Evolutionary conservation across 1,140 invertebrate genomes (phyloP).

Genomic region (Scaptomyza montana): DNA sequence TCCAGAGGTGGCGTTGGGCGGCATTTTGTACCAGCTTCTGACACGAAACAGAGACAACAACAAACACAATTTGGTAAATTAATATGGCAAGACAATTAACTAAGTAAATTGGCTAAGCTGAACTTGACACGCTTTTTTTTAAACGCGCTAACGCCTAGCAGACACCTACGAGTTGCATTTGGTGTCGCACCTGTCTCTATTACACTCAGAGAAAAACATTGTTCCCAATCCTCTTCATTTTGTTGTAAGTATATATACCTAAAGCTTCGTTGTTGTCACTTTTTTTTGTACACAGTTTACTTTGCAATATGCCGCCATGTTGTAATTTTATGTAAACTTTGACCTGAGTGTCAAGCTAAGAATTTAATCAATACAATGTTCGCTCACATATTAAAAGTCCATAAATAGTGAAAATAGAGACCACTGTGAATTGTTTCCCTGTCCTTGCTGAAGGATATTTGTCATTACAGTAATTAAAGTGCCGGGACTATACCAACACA

Average conservation of each 20-base stretch:
- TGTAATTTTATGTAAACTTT: neutral
- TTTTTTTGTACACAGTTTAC: neutral
- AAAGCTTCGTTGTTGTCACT: neutral
- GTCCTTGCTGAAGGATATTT: slow-evolving; percentile 64
- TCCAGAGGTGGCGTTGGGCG: slow-evolving; percentile 78
- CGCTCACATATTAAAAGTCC: neutral
- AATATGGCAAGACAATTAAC: slow-evolving; percentile 48
- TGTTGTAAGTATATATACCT: neutral
- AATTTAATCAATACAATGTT: neutral
- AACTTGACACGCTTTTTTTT: slow-evolving; percentile 71
- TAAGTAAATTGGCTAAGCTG: slow-evolving; percentile 53
- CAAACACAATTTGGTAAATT: slow-evolving; percentile 17
- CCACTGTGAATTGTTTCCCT: slow-evolving; percentile 15
- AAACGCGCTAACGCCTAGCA: slow-evolving; percentile 1
- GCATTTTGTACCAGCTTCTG: slow-evolving; percentile 66
- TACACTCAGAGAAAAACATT: too few species aligned
- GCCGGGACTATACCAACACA: slow-evolving; percentile 29
- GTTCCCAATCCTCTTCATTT: too few species aligned
- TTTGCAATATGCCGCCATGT: neutral
- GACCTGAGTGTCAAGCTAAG: neutral
- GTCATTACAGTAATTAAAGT: slow-evolving; percentile 29
- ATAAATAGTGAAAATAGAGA: too few species aligned
- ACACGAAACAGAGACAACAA: neutral
- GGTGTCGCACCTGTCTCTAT: slow-evolving; percentile 16
- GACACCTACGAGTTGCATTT: slow-evolving; percentile 2